A percentile compares a stretch with the other conserved stretches of the same genome.
Conservation (phyloP, 1,140 invertebrate genomes). For the Melipona quadrifasciata region DNA sequence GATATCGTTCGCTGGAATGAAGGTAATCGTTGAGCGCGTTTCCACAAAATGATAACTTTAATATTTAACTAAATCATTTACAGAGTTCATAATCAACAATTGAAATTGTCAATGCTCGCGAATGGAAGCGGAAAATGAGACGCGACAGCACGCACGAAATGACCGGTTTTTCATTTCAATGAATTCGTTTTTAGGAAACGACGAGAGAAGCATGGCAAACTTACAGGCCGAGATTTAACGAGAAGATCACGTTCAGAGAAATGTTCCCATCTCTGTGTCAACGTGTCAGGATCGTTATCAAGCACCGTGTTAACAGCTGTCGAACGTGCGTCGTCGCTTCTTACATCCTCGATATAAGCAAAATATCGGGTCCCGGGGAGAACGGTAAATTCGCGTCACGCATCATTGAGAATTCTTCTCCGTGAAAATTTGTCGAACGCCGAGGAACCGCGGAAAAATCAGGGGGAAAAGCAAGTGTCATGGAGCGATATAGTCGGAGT, state of each 20-base stretch:
- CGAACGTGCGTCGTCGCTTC: conserved; percentile 81
- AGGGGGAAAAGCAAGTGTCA: not conserved
- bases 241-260: conserved; percentile 83
- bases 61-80: too few relatives aligned
- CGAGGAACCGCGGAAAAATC: not conserved
- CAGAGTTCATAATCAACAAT: too few relatives aligned
- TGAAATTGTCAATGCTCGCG: too few relatives aligned
- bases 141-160: not conserved
- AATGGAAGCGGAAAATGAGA: not conserved
- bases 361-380: conserved; percentile 82
- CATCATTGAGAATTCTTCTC: not conserved
- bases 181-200: conserved; percentile 75
- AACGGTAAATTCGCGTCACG: conserved; percentile 75
- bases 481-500: rapidly evolving
- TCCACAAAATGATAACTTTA: too few relatives aligned
- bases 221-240: conserved; percentile 82
- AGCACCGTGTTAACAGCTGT: conserved; percentile 78
- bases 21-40: conserved; percentile 74
- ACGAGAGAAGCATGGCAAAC: conserved; percentile 80
- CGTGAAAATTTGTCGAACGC: not conserved
- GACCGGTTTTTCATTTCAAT: not conserved
- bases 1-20: conserved; percentile 85
- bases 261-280: conserved; percentile 84
- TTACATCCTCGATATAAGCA: conserved; percentile 82
- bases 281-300: conserved; percentile 81